Conservation (phyloP, 2,888 invertebrate species). For the Sphaeridia pumilis region DNA sequence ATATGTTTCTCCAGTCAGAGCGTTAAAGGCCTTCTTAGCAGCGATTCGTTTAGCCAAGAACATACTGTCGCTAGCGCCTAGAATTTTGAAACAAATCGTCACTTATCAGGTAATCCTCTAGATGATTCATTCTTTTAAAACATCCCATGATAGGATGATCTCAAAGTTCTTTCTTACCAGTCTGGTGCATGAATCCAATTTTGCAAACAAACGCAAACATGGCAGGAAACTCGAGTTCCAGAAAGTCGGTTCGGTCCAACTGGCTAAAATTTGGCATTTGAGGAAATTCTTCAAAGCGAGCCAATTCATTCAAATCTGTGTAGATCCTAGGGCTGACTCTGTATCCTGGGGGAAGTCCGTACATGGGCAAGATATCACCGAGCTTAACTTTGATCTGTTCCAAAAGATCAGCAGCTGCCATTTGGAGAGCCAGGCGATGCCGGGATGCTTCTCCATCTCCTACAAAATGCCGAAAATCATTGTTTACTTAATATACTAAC, state of each 20-base stretch:
- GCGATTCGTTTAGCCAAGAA: constrained; percentile 19
- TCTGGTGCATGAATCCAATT: constrained; percentile 11
- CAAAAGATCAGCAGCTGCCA: constrained; percentile 23
- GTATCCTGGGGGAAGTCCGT: constrained; percentile 19
- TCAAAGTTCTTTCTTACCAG: constrained; percentile 11
- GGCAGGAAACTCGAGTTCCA: neutral
- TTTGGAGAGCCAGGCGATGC: constrained; percentile 14
- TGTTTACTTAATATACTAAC: neutral
- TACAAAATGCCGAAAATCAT: constrained; percentile 5
- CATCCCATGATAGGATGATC: neutral
- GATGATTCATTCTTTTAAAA: too few relatives aligned
- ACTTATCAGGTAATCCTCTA: too few relatives aligned
- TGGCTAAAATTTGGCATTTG: too few relatives aligned
- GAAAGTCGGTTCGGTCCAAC: too few relatives aligned
- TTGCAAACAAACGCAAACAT: constrained; percentile 11
- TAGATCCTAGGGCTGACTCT: constrained; percentile 16
- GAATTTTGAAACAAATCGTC: too few relatives aligned
- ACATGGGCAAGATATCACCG: constrained; percentile 3
- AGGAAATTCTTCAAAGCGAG: too few relatives aligned
- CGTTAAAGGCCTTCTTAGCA: constrained; percentile 15
- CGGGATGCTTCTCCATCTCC: constrained; percentile 19
- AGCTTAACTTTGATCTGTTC: constrained; percentile 8
- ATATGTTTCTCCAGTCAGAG: constrained; percentile 9
- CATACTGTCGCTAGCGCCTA: constrained; percentile 19
- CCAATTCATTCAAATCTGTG: constrained; percentile 12